Evolutionary conservation across 2,888 invertebrate species (phyloP), one percentile per base, ranked within the genome.

Genomic region (Anaspis maculata): DNA sequence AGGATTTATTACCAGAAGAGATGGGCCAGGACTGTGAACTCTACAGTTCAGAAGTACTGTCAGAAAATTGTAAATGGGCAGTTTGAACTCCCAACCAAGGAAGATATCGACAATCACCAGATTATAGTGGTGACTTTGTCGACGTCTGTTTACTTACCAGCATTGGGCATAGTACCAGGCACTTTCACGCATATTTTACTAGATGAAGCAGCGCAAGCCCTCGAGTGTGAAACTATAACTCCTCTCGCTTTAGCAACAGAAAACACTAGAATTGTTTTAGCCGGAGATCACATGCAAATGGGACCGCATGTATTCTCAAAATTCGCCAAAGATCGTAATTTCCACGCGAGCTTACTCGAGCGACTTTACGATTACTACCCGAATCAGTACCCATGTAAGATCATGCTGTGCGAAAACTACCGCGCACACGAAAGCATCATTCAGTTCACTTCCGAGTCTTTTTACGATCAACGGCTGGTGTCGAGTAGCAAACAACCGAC

Each of bases 271-370:
- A 73, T 89, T 34, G 83, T 88, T 1, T 62, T 89, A 25, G 87
- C 88, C 27, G 89, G 89, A 29, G 88, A 88, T 66, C 86, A 88
- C 56, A 84, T 86, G 83, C 78, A 85, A 70, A 70, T 88, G 57
- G 82, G 83, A 39, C 87, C 87, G 0, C 87, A 87, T 59, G 71
- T 88, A 4, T 85, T 80, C 61, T 84, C 84, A 7, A 75, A 77
- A 30, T 77, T 83, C 52, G 80, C 81, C 4, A 76, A 74, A 49
- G 79, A 82, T 48, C 68, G 79, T 2, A 77, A 79, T 40, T 62
- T 83, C 26, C 82, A 83, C 43, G 73, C 80, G 15, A 87, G 86
- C 3, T 62, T 88, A 12, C 59, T 89, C 14, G 87, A 89, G 59
- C 69, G 89, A 16, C 69, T 89, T 6, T 84, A 84, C 56, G 80